These are phyloP conservation scores for Ariolimax columbianus DNA, from an alignment of 2,888 invertebrate genomes.

Conservation along the genomic window DNA sequence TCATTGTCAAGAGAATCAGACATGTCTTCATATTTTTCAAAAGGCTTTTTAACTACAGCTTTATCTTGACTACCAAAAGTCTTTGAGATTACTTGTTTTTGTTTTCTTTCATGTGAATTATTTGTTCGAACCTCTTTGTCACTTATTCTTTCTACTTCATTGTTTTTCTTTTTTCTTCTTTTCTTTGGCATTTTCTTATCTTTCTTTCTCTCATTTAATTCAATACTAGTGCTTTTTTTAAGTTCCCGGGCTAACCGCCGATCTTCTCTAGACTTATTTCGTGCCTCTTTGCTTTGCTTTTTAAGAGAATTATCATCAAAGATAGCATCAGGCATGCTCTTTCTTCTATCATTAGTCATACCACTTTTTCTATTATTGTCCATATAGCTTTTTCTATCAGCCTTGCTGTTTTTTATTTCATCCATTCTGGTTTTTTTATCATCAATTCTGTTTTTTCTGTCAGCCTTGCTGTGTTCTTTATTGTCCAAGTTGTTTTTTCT, in stretches of 20 bases:
- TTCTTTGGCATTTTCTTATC: neutral
- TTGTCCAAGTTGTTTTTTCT: too few relatives aligned
- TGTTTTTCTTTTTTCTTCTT: neutral
- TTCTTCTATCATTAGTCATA: slow-evolving; percentile 15
- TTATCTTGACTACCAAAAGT: neutral
- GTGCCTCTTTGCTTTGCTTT: neutral
- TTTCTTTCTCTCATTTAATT: neutral
- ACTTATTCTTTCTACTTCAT: neutral
- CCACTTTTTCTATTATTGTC: too few relatives aligned
- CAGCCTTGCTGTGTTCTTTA: too few relatives aligned
- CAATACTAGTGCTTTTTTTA: neutral
- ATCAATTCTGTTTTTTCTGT: too few relatives aligned
- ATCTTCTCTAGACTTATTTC: neutral
- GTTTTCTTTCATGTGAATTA: neutral
- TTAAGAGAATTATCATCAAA: neutral
- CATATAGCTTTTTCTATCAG: neutral
- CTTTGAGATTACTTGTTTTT: neutral
- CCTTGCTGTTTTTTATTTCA: neutral
- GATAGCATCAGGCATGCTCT: neutral
- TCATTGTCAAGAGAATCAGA: neutral
- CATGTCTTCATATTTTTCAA: neutral
- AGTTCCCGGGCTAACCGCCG: neutral
- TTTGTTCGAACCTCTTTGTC: neutral
- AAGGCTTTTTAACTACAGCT: neutral
- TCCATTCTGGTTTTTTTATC: neutral